Percentiles rank a stretch among this genome's conserved stretches.
Conservation (phyloP, 2,888 invertebrate species). For the Eumerus sabulonum region DNA sequence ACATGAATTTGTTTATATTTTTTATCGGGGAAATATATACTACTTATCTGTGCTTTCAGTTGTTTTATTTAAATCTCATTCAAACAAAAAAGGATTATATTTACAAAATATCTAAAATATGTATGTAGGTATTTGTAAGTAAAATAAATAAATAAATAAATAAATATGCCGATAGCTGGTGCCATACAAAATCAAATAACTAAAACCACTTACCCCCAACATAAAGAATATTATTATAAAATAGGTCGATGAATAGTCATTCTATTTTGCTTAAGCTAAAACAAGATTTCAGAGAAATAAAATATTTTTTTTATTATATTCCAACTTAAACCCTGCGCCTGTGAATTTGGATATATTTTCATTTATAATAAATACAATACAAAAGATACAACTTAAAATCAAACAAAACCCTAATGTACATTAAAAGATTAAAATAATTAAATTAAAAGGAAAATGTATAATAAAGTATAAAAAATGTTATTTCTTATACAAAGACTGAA, state of each 20-base stretch:
- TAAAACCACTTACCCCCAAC: constrained; percentile 23
- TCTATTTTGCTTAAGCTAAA: constrained; percentile 44
- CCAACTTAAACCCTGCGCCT: too few species aligned
- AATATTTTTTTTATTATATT: constrained; percentile 50
- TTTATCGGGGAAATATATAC: constrained; percentile 21
- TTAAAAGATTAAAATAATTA: constrained; percentile 53
- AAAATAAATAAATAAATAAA: constrained; percentile 34
- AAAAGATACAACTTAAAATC: constrained; percentile 60
- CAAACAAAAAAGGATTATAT: constrained; percentile 3
- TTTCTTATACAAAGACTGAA: constrained; percentile 79
- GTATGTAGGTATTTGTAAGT: constrained; percentile 29
- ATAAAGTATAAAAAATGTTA: constrained; percentile 74
- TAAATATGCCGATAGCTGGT: constrained; percentile 51
- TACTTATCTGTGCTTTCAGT: background rate
- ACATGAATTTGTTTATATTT: constrained; percentile 5
- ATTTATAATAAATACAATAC: background rate
- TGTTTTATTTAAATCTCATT: background rate
- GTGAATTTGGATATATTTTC: too few species aligned
- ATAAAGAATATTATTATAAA: too few species aligned
- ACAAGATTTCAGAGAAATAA: constrained; percentile 12
- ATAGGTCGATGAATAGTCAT: too few species aligned
- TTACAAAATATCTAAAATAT: constrained; percentile 10
- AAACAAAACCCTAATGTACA: constrained; percentile 47
- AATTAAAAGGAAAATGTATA: constrained; percentile 61
- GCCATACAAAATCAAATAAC: constrained; percentile 39